Conservation (phyloP, 2,113 vertebrate genomes). For the Hemichromis elongatus region DNA sequence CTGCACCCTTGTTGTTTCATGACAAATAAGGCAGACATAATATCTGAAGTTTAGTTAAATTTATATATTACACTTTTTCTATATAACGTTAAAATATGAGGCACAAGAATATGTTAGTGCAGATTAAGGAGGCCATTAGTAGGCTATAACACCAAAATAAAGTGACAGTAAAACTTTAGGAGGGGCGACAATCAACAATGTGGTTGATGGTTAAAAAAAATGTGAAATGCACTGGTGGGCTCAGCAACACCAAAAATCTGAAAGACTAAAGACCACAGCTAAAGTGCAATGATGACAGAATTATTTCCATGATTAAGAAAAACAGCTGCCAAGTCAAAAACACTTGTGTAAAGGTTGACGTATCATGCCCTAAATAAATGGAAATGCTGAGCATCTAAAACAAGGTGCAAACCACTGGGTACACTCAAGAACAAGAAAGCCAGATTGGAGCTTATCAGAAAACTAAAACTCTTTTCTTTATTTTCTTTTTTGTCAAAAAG, state of each 20-base stretch:
- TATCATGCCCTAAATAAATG: too few species aligned
- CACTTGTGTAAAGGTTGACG: background rate
- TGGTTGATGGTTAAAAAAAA: background rate
- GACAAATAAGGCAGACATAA: too few species aligned
- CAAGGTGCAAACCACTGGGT: background rate
- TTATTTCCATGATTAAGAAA: background rate
- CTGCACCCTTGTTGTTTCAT: too few species aligned
- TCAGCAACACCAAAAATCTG: background rate
- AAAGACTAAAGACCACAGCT: background rate
- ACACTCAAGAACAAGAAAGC: too few species aligned
- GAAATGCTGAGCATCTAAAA: background rate
- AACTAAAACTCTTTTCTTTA: too few species aligned
- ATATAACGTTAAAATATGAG: background rate
- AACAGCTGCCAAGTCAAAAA: background rate
- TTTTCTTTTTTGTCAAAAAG: too few species aligned
- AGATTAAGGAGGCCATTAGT: background rate
- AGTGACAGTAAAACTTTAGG: background rate
- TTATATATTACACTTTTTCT: background rate
- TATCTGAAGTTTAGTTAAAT: background rate
- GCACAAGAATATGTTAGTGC: background rate
- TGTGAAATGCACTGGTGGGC: background rate
- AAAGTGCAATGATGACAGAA: background rate
- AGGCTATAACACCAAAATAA: background rate
- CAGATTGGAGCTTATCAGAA: too few species aligned
- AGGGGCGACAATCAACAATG: accelerated